Percentiles rank a stretch among this genome's conserved stretches.
Evolutionary conservation across 2,888 invertebrate genomes (phyloP).

Genomic region (Rhagonycha fulva): DNA sequence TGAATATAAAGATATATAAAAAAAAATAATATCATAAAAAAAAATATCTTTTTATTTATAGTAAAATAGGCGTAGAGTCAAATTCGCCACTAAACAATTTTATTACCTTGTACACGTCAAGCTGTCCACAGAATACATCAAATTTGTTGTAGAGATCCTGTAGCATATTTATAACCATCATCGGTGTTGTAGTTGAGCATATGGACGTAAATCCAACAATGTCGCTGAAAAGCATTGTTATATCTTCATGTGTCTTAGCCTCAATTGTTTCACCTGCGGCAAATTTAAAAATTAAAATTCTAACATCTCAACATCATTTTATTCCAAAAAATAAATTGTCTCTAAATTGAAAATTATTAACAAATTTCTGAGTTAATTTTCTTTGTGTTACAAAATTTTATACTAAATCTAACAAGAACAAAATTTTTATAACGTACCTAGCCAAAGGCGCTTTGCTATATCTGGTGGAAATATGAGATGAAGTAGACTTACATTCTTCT

Average conservation of each 20-base stretch:
- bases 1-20: too few species aligned
- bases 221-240: slow-evolving; percentile 95
- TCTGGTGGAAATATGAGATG: slow-evolving; percentile 95
- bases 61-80: too few species aligned
- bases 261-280: slow-evolving; percentile 81
- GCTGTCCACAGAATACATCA: slow-evolving; percentile 87
- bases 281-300: neutral
- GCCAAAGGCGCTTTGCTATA: slow-evolving; percentile 91
- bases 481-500: slow-evolving; percentile 91
- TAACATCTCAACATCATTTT: neutral
- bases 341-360: neutral
- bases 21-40: too few species aligned
- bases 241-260: slow-evolving; percentile 90
- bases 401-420: neutral
- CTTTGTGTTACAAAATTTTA: neutral
- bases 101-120: slow-evolving; percentile 91
- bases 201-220: slow-evolving; percentile 96
- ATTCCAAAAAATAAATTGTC: too few species aligned
- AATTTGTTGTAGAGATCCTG: slow-evolving; percentile 92
- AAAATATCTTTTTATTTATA: too few species aligned
- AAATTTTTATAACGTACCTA: slow-evolving; percentile 65
- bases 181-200: slow-evolving; percentile 91
- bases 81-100: too few species aligned
- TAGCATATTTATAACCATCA: slow-evolving; percentile 95
- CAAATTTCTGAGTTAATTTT: neutral